Conservation (phyloP, 2,113 vertebrate species). For the Etheostoma spectabile region DNA sequence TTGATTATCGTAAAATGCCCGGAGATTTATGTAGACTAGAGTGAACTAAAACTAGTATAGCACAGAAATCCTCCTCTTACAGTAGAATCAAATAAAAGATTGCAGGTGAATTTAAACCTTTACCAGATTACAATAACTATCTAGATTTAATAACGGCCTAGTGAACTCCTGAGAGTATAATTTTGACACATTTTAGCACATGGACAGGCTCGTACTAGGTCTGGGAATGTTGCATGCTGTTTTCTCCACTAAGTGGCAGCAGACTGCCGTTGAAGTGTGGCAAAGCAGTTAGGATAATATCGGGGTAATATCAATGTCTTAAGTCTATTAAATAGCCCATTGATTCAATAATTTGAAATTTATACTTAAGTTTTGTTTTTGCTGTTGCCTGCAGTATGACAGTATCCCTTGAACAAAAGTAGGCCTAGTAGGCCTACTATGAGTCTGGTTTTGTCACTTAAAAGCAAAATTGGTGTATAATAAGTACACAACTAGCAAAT, state of each 20-base stretch:
- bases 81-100: neutral
- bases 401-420: neutral
- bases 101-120: neutral
- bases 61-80: neutral
- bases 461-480: neutral
- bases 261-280: slow-evolving; percentile 5
- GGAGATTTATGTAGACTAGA: neutral
- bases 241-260: slow-evolving; percentile 60
- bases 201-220: slow-evolving; percentile 34
- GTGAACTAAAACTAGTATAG: too few species aligned
- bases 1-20: neutral
- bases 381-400: neutral
- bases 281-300: neutral
- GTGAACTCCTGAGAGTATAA: neutral
- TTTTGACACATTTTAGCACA: slow-evolving; percentile 23
- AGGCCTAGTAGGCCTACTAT: too few species aligned
- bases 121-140: neutral
- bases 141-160: neutral
- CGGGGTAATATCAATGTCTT: neutral
- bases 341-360: neutral
- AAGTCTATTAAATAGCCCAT: neutral
- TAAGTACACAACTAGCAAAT: neutral
- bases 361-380: neutral
- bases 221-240: neutral
- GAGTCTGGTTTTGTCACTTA: neutral